Conservation (phyloP, 2,888 invertebrate species). For the Digitonthophagus gazella region DNA sequence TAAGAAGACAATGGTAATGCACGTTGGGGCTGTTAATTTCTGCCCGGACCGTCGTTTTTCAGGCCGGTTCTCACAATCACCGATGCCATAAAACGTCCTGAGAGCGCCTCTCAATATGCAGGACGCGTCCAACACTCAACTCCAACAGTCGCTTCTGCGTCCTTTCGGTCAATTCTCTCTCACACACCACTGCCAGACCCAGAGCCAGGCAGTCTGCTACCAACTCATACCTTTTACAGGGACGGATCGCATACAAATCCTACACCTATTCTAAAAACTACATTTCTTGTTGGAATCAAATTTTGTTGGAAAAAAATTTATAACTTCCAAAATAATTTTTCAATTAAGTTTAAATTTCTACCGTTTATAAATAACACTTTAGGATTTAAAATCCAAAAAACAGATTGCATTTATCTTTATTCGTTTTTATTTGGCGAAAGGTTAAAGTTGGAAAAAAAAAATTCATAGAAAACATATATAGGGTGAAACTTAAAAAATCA, state of each 20-base stretch:
- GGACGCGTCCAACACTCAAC: slow-evolving; percentile 46
- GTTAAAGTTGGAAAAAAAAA: too few species aligned
- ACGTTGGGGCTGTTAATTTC: slow-evolving; percentile 32
- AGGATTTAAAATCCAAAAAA: too few species aligned
- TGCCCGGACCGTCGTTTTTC: slow-evolving; percentile 36
- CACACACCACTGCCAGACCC: background rate
- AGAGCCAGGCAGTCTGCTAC: slow-evolving; percentile 49
- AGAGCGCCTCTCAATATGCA: slow-evolving; percentile 47
- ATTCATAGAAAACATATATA: too few species aligned
- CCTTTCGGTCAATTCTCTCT: slow-evolving; percentile 21
- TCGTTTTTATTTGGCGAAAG: too few species aligned
- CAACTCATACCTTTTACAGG: slow-evolving; percentile 34
- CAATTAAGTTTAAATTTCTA: too few species aligned
- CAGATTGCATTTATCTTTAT: too few species aligned
- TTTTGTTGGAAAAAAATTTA: too few species aligned
- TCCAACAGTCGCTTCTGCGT: slow-evolving; percentile 47
- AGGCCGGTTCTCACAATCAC: slow-evolving; percentile 48
- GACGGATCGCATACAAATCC: too few species aligned
- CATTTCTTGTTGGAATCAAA: background rate
- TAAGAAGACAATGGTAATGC: slow-evolving; percentile 29
- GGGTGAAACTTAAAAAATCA: too few species aligned
- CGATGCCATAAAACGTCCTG: slow-evolving; percentile 43
- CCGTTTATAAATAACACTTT: too few species aligned
- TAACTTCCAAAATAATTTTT: too few species aligned
- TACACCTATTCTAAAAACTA: background rate